These are phyloP conservation scores for Calameuta filiformis DNA, from an alignment of 2,888 invertebrate species.

Conservation along the genomic window DNA sequence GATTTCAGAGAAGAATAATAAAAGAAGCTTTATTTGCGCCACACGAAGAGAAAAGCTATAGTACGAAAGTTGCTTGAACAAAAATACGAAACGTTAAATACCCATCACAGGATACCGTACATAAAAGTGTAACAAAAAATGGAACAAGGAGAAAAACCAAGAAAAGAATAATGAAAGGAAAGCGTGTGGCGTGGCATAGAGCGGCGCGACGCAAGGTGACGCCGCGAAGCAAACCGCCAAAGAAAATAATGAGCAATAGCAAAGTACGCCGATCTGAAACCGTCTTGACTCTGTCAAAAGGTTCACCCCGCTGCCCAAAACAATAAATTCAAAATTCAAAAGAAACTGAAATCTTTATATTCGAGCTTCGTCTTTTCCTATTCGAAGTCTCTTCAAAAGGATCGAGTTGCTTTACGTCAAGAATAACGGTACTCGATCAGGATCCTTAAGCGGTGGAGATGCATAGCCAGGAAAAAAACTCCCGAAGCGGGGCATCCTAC, in stretches of 20 bases:
- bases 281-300: not conserved
- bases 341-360: not conserved
- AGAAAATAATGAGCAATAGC: not conserved
- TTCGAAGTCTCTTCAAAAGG: not conserved
- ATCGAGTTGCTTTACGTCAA: not conserved
- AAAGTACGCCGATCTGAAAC: not conserved
- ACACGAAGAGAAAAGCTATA: not conserved
- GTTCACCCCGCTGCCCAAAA: conserved; percentile 16
- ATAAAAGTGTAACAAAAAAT: not conserved
- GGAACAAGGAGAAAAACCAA: not conserved
- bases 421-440: conserved; percentile 28
- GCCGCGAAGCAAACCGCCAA: conserved; percentile 3
- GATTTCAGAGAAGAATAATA: not conserved
- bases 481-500: conserved; percentile 67
- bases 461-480: conserved; percentile 38
- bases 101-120: not conserved
- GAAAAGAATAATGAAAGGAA: not conserved
- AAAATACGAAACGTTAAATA: not conserved
- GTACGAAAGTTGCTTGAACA: conserved; percentile 8
- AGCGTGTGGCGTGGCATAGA: not conserved
- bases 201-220: conserved; percentile 7
- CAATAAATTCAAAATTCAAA: conserved; percentile 16
- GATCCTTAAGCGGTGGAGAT: conserved; percentile 15
- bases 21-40: not conserved
- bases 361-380: not conserved